Evolutionary conservation across 2,113 vertebrate species (phyloP), one percentile per base, ranked within the genome.

Genomic region (Ictalurus furcatus): DNA sequence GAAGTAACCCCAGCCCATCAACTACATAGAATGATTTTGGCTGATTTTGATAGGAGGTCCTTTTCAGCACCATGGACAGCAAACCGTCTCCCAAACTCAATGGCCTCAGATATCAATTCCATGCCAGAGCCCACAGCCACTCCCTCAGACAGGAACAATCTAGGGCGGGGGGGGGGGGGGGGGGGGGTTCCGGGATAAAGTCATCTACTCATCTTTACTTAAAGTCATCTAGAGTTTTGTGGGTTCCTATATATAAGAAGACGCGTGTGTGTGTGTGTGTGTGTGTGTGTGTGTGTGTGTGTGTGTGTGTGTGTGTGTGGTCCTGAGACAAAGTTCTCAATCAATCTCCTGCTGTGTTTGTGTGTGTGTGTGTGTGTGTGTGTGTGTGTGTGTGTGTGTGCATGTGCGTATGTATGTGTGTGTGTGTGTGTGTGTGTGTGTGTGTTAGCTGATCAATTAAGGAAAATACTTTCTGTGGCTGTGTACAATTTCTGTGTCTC

Each of bases 21-120:
- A 59, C 40, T 67, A 83, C 11, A 37, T 56, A 63, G 34, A 73
- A 84, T 86, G n/a, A 40, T 37, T 89, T 91, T 40, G 59, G 76
- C 16, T 34, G 28, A 82, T 74, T 91, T 78, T 58, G 37, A 76
- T 80, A 5, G 37, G 58, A 65, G 52, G 25, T 78, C 52, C 34
- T 79, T 44, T 84, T 87, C 71, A 85, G 44, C 59, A 89, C 84
- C 82, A 87, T 52, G 44, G 56, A 88, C 86, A 85, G 44, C 48
- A 48, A 9, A 34, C 19, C 6, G 19, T 71, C 19, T 88, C 40
- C 71, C 21, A 69, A 63, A 17, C 56, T 76, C 11, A 59, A 6
- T 67, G 80, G 56, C 56, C 17, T 52, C 44, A 79, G 40, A 44
- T 44, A 25, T 44, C 21, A 23, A 76, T 76, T 23, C 25, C 9